These are phyloP conservation scores for Mizuhopecten yessoensis DNA, from an alignment of 1,140 invertebrate genomes.

Conservation along the genomic window DNA sequence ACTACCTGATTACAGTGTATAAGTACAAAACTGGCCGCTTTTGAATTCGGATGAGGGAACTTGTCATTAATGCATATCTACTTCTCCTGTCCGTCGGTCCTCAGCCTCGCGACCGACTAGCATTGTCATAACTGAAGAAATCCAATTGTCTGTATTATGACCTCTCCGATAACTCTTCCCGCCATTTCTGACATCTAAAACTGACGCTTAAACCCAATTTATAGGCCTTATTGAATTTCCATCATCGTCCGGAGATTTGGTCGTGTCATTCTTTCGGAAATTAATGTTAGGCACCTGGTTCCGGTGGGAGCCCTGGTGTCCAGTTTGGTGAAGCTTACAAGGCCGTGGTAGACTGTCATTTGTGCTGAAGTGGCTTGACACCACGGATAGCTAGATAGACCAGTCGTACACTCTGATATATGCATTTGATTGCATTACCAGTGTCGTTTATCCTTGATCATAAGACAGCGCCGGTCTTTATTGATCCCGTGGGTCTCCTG, in stretches of 20 bases:
- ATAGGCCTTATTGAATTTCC: constrained; percentile 35
- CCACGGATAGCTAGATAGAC: neutral
- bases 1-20: too few relatives aligned
- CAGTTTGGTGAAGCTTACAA: neutral
- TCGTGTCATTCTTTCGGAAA: constrained; percentile 17
- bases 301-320: neutral
- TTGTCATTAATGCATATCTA: neutral
- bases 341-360: neutral
- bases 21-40: too few relatives aligned
- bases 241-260: constrained; percentile 37
- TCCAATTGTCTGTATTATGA: constrained; percentile 35
- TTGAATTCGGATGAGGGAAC: too few relatives aligned
- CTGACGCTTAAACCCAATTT: constrained; percentile 33
- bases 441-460: neutral
- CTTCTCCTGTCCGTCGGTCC: neutral
- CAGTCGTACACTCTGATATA: neutral
- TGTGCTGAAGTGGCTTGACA: neutral
- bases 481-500: neutral
- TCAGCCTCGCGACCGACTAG: neutral
- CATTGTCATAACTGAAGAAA: constrained; percentile 20
- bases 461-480: neutral
- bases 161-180: constrained; percentile 29
- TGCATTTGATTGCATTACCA: neutral
- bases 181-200: constrained; percentile 38
- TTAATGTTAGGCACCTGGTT: constrained; percentile 29